Percentiles rank a stretch among this genome's conserved stretches.
Evolutionary conservation across 2,888 invertebrate species (phyloP).

Genomic region (Poecilus cupreus): DNA sequence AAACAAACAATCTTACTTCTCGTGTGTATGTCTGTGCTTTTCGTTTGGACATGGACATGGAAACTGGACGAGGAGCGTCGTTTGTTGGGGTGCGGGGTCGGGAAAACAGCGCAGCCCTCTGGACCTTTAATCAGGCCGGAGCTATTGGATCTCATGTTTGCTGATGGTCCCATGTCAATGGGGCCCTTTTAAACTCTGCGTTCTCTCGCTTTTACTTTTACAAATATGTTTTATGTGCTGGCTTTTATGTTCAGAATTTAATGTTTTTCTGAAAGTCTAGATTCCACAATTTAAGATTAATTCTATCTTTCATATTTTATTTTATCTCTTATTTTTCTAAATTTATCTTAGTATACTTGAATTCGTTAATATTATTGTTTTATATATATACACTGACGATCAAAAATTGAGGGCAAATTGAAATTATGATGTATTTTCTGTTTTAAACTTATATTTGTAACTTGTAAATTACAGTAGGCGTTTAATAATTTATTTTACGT

Average conservation of each 20-base stretch:
- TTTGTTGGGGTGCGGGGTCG: neutral
- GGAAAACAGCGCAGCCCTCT: neutral
- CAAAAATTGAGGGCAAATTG: too few species aligned
- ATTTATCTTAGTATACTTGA: neutral
- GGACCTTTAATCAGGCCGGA: slow-evolving; percentile 46
- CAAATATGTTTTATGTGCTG: slow-evolving; percentile 35
- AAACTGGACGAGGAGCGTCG: neutral
- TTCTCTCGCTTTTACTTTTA: slow-evolving; percentile 24
- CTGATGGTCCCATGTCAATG: slow-evolving; percentile 46
- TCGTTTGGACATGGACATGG: neutral
- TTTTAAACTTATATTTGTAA: too few species aligned
- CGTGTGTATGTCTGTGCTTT: neutral
- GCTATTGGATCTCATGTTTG: slow-evolving; percentile 49
- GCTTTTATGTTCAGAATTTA: neutral
- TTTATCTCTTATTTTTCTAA: neutral
- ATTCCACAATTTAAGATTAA: too few species aligned
- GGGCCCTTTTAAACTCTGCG: slow-evolving; percentile 32
- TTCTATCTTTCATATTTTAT: neutral
- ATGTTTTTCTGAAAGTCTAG: neutral
- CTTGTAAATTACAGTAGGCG: too few species aligned
- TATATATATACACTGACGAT: too few species aligned
- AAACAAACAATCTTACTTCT: slow-evolving; percentile 40
- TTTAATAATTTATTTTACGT: too few species aligned
- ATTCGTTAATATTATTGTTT: too few species aligned
- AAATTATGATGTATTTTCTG: too few species aligned